A percentile compares a stretch with the other conserved stretches of the same genome.
Evolutionary conservation across 2,113 vertebrate species (phyloP).

Genomic region (Lagopus muta): DNA sequence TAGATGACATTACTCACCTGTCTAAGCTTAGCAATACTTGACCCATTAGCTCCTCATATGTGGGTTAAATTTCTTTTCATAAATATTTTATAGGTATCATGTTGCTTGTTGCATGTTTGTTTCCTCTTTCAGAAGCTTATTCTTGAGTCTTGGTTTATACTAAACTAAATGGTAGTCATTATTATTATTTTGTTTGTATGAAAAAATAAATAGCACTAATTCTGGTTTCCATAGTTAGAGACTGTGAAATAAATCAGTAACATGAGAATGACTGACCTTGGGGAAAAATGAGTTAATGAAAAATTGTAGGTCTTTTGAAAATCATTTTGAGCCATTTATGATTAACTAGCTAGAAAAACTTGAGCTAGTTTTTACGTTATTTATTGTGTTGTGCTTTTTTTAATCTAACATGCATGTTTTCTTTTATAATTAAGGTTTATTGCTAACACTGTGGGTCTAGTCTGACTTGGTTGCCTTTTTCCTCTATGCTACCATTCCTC

Average conservation of each 20-base stretch:
- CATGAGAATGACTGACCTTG: not conserved
- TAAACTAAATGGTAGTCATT: constrained; percentile 47
- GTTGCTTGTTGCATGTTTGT: constrained; percentile 39
- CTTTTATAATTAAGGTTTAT: not conserved
- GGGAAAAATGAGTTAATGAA: constrained; percentile 3
- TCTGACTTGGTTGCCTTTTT: not conserved
- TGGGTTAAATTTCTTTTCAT: constrained; percentile 58
- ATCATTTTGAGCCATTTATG: not conserved
- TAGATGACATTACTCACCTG: constrained; percentile 43
- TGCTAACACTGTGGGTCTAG: not conserved
- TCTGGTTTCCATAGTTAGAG: constrained; percentile 32
- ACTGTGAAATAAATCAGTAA: constrained; percentile 39
- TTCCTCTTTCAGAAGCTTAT: constrained; percentile 49
- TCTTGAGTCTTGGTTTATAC: constrained; percentile 20
- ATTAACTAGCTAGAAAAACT: not conserved
- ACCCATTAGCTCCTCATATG: constrained; percentile 63
- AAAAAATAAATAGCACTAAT: constrained; percentile 48
- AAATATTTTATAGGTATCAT: constrained; percentile 57
- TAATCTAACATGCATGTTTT: not conserved
- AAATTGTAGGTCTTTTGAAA: constrained; percentile 17
- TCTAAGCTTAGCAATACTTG: constrained; percentile 49
- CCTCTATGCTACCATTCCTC: not conserved
- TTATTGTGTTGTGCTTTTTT: not conserved
- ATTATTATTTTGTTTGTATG: not conserved
- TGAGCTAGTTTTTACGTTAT: not conserved